Base-by-base conservation (phyloP, 1,140 invertebrate species). In the Panagrolaimus sp. region DNA sequence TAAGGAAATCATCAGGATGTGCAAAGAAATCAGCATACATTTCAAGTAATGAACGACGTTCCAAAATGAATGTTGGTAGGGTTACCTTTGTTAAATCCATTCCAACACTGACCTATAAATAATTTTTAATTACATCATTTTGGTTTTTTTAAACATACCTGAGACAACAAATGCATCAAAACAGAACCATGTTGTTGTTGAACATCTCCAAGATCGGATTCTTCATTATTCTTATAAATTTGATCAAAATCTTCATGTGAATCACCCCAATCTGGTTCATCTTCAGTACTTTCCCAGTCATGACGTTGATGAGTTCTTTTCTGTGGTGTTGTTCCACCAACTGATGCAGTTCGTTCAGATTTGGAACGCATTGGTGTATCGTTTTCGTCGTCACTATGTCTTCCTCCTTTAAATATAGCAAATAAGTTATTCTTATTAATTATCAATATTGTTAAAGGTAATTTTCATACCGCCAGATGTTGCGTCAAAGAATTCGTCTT, bases 1-100 rank as follows among this genome's bases (percentile, higher is more conserved):
- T 28, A 21, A 82, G 66, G 63, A 82, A 82, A 55, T 81, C 78
- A 58, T 82, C 80, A 10, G 86, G 85, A 78, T 87, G 87, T 8
- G 85, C 85, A 84, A 87, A 87, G 74, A 85, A 87, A 76, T 88
- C 87, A 48, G 87, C 87, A 82, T 87, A 88, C 85, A 88, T 85
- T 76, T 88, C 87, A 26, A 88, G 78, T 32, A 88, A 73, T 12
- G 87, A 88, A 15, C 86, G 74, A 66, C 81, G 83, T 75, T 88
- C 87, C 70, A 88, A 71, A 52, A 87, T 87, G 74, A 87, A 87
- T 44, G 87, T 88, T 26, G 87, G 87, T 63, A 87, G 78, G 15
- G 86, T 86, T 15, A 87, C 86, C 81, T 86, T 86, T 0, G 87
- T 88, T 24, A 88, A 77, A 77, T 88, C 87, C 86, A 87, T 88